These are phyloP conservation scores for Caenorhabditis angaria DNA, from an alignment of 2,888 invertebrate species.

Conservation along the genomic window DNA sequence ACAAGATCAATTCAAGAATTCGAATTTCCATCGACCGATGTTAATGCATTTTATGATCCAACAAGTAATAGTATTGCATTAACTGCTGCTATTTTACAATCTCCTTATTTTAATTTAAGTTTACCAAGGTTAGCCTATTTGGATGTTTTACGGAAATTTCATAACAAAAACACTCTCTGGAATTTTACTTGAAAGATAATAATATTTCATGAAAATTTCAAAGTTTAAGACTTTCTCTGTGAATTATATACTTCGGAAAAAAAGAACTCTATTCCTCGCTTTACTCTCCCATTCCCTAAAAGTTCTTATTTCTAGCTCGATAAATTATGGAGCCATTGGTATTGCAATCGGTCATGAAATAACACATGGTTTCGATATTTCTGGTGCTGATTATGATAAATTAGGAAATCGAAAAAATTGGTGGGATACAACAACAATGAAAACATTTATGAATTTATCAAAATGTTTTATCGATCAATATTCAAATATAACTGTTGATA, in stretches of 20 bases:
- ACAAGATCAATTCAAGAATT: slow-evolving; percentile 3
- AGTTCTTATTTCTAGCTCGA: too few relatives aligned
- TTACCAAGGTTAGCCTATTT: slow-evolving; percentile 1
- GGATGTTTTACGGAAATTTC: neutral
- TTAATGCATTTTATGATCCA: slow-evolving; percentile 17
- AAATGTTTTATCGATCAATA: slow-evolving; percentile 17
- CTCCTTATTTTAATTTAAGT: slow-evolving; percentile 7
- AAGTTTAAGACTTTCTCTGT: too few relatives aligned
- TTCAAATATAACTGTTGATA: slow-evolving; percentile 5
- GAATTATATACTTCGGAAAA: too few relatives aligned
- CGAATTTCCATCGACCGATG: slow-evolving; percentile 13
- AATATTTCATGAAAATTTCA: too few relatives aligned
- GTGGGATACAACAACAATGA: slow-evolving; percentile 12
- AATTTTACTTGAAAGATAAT: too few relatives aligned
- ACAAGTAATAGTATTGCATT: slow-evolving; percentile 14
- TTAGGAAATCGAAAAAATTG: slow-evolving; percentile 11
- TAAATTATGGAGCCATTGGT: slow-evolving; percentile 16
- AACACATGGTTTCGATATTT: slow-evolving; percentile 15
- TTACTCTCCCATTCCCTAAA: too few relatives aligned
- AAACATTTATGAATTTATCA: slow-evolving; percentile 1
- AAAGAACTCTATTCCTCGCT: too few relatives aligned
- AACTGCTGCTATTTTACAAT: slow-evolving; percentile 13
- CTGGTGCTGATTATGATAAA: slow-evolving; percentile 11
- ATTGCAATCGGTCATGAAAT: slow-evolving; percentile 15
- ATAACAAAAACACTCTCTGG: too few relatives aligned